Evolutionary conservation across 2,113 vertebrate genomes (phyloP).

Genomic region (Dasyprocta punctata): DNA sequence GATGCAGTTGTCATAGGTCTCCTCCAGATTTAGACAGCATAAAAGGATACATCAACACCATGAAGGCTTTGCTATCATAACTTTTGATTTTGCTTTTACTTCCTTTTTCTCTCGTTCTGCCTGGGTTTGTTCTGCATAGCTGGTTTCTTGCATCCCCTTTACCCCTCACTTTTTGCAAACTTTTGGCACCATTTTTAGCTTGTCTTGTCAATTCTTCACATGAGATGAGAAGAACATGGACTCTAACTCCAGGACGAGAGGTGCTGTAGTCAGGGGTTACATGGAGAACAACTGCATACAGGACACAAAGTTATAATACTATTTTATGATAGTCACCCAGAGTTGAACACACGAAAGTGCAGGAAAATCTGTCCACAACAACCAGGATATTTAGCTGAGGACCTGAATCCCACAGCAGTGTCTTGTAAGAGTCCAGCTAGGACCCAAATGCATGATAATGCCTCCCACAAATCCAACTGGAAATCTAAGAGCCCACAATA

Average conservation of each 20-base stretch:
- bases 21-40: background rate
- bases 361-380: too few relatives aligned
- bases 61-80: background rate
- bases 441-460: too few relatives aligned
- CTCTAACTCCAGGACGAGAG: background rate
- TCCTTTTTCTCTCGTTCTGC: background rate
- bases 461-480: too few relatives aligned
- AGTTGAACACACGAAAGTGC: too few relatives aligned
- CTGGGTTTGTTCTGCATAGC: background rate
- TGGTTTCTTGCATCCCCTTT: background rate
- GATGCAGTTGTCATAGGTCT: background rate
- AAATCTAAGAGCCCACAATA: too few relatives aligned
- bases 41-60: background rate
- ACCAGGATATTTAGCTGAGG: too few relatives aligned
- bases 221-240: background rate
- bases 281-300: too few relatives aligned
- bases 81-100: background rate
- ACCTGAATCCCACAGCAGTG: too few relatives aligned
- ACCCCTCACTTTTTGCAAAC: background rate
- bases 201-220: background rate
- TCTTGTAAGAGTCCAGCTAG: too few relatives aligned
- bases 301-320: too few relatives aligned
- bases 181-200: background rate
- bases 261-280: too few relatives aligned
- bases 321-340: too few relatives aligned